These are phyloP conservation scores for Cephus cinctus DNA, from an alignment of 1,140 invertebrate genomes.

Conservation along the genomic window DNA sequence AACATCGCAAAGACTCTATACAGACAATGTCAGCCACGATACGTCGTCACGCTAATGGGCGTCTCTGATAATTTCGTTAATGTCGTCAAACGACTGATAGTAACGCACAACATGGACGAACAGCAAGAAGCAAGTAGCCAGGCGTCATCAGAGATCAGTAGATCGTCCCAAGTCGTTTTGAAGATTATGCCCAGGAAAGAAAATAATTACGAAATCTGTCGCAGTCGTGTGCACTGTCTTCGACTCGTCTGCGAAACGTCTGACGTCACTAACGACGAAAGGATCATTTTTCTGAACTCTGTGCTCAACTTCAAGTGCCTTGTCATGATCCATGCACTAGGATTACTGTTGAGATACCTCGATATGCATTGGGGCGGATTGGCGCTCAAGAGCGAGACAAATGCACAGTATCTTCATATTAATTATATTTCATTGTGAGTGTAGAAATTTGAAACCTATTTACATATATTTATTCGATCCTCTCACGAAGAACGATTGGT, in stretches of 20 bases:
- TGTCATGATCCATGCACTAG: conserved; percentile 69
- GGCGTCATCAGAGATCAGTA: conserved; percentile 41
- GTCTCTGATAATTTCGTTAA: conserved; percentile 54
- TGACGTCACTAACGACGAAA: conserved; percentile 61
- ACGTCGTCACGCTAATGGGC: conserved; percentile 57
- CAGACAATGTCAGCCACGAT: conserved; percentile 64
- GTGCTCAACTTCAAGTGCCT: conserved; percentile 67
- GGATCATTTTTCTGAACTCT: conserved; percentile 65
- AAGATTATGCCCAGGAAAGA: conserved; percentile 59
- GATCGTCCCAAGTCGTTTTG: conserved; percentile 48
- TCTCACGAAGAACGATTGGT: conserved; percentile 13
- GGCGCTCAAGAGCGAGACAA: conserved; percentile 55
- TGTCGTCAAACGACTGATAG: conserved; percentile 41
- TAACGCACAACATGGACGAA: conserved; percentile 28
- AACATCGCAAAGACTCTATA: conserved; percentile 60
- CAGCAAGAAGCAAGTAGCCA: conserved; percentile 25
- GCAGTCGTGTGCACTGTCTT: conserved; percentile 58
- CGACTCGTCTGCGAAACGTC: conserved; percentile 62
- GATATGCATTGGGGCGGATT: conserved; percentile 69
- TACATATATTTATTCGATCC: conserved; percentile 11
- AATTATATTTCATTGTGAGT: conserved; percentile 67
- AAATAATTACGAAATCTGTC: conserved; percentile 54
- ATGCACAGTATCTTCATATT: conserved; percentile 62
- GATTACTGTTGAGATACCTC: conserved; percentile 72
- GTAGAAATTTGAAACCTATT: not conserved